These are phyloP conservation scores for Amphiprion ocellaris DNA, from an alignment of 2,113 vertebrate species.

Conservation along the genomic window DNA sequence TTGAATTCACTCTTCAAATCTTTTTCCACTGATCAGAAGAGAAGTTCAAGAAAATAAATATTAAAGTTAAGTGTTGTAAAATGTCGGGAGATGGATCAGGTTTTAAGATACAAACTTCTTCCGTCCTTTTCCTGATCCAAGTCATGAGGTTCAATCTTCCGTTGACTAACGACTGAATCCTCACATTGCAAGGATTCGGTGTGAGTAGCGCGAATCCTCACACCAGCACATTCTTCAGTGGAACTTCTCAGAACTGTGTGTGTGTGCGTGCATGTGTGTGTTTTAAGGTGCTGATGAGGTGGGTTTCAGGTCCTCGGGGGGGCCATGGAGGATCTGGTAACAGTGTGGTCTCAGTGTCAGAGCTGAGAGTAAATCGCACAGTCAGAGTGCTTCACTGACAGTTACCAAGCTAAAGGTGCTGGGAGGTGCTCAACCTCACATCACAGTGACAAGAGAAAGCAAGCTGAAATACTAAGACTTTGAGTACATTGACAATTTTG, in stretches of 20 bases:
- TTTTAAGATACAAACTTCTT: constrained; percentile 11
- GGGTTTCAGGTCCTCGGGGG: constrained; percentile 22
- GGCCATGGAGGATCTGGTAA: constrained; percentile 60
- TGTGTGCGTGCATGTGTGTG: constrained; percentile 28
- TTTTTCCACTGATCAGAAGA: neutral
- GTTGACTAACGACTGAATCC: too few relatives aligned
- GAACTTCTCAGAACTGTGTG: constrained; percentile 43
- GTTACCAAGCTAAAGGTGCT: too few relatives aligned
- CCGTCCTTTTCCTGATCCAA: constrained; percentile 1
- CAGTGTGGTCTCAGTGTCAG: constrained; percentile 64
- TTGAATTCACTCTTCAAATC: neutral
- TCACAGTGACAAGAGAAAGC: too few relatives aligned
- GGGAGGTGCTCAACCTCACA: too few relatives aligned
- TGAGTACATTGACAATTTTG: too few relatives aligned
- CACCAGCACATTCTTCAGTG: constrained; percentile 43
- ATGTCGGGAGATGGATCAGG: neutral
- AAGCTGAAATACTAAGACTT: too few relatives aligned
- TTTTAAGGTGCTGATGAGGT: constrained; percentile 51
- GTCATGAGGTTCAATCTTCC: neutral
- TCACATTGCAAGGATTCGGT: too few relatives aligned
- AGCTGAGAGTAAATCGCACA: constrained; percentile 61
- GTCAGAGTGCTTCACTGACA: constrained; percentile 19
- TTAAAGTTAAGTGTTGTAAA: neutral
- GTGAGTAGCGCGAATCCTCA: neutral
- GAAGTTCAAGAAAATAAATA: neutral